Percentiles rank a stretch among this genome's conserved stretches.
Conservation (phyloP, 2,797 vertebrate species). For the Myoxocephalus aenaeus region DNA sequence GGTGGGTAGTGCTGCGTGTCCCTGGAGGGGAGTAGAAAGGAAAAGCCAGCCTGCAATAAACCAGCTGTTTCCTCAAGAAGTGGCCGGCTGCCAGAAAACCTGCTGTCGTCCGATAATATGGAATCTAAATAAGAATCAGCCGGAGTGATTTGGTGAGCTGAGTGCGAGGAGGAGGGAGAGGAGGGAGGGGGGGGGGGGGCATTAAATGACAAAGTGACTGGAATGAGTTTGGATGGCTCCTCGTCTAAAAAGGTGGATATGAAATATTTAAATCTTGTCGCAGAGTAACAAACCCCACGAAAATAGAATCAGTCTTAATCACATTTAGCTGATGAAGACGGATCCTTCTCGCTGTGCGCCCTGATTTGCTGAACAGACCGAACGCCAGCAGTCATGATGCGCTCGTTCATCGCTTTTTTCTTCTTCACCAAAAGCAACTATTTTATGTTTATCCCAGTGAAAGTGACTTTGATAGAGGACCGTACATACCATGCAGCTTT, state of each 20-base stretch:
- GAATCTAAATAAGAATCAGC: conserved; percentile 22
- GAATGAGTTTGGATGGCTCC: neutral
- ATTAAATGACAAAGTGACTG: neutral
- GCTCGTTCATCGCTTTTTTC: conserved; percentile 2
- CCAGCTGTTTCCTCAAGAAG: conserved; percentile 60
- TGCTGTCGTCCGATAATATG: conserved; percentile 30
- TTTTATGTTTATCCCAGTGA: neutral
- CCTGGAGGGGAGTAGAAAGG: conserved; percentile 40
- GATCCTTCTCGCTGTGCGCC: conserved; percentile 4
- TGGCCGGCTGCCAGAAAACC: conserved; percentile 33
- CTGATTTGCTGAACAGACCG: conserved; percentile 12
- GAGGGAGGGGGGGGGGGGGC: no score
- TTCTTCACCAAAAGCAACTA: neutral
- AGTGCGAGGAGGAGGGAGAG: neutral
- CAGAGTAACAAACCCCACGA: neutral
- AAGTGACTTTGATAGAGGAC: neutral
- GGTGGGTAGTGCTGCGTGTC: conserved; percentile 52
- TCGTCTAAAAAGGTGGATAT: neutral
- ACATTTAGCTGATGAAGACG: conserved; percentile 5
- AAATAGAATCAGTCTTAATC: conserved; percentile 17
- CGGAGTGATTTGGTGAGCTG: neutral
- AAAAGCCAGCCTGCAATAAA: conserved; percentile 46
- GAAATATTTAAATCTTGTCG: neutral
- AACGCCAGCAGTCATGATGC: neutral
- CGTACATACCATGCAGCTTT: no score